Evolutionary conservation across 2,888 invertebrate genomes (phyloP).

Genomic region (Teinopalpus imperialis): DNA sequence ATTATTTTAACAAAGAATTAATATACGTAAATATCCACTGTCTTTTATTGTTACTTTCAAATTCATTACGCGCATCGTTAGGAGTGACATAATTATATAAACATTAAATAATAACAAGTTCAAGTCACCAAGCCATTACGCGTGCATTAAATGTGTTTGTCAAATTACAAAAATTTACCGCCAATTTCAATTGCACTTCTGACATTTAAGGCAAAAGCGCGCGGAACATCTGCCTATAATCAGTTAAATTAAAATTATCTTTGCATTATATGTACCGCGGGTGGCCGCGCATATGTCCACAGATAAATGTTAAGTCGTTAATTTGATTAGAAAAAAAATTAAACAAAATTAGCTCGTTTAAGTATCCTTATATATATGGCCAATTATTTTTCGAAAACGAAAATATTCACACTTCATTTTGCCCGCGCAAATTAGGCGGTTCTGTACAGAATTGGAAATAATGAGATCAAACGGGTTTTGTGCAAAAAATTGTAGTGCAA

Average conservation of each 20-base stretch:
- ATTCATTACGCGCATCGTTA: too few relatives aligned
- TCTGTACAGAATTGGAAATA: conserved; percentile 1
- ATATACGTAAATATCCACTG: too few relatives aligned
- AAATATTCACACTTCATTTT: conserved; percentile 6
- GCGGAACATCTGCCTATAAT: conserved; percentile 40
- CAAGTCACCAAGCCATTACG: not conserved
- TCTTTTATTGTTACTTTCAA: too few relatives aligned
- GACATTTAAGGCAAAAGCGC: conserved; percentile 33
- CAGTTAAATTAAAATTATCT: conserved; percentile 31
- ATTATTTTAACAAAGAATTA: too few relatives aligned
- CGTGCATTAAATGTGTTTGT: conserved; percentile 7
- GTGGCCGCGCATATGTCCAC: conserved; percentile 7
- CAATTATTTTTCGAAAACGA: conserved; percentile 11
- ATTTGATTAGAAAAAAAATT: conserved; percentile 3
- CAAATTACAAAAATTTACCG: conserved; percentile 26
- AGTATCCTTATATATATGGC: conserved; percentile 12
- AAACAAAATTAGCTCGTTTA: not conserved
- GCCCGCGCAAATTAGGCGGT: conserved; percentile 1
- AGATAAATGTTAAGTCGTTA: not conserved
- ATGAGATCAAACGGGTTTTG: conserved; percentile 6
- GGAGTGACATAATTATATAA: too few relatives aligned
- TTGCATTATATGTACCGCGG: conserved; percentile 13
- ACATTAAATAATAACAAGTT: not conserved
- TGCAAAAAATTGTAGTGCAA: conserved; percentile 5
- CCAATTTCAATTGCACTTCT: conserved; percentile 31